Evolutionary conservation across 2,113 vertebrate genomes (phyloP), one percentile per base, ranked within the genome.

Genomic region (Lates calcarifer): DNA sequence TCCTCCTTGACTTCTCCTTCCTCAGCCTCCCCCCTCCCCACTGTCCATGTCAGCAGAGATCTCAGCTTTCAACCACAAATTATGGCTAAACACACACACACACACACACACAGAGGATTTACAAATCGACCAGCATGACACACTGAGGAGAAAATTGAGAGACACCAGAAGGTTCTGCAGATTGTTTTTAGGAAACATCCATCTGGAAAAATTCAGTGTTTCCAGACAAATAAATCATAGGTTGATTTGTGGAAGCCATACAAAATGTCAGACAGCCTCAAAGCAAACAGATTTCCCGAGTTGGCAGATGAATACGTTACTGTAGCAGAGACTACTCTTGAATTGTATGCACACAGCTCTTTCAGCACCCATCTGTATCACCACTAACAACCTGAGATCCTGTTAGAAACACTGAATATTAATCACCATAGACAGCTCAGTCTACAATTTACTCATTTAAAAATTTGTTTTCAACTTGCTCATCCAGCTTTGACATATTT

Each of bases 11-110:
- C 69, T 47, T 73, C 79, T 65, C 58, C 65, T 74, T 61, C 63
- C 67, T 55, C 74, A 61, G 55, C 58, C 24, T 22, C 24, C 24
- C 57, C 77, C 17, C 11, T 57, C 39, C 47, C 28, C 45, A 45
- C 64, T 22, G 13, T 29, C 74, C 49, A 77, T 74, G 71, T 88
- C 85, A 86, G 81, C 86, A 90, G 63, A 77, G 62, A 86, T 84
- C 83, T 90, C 90, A 62, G 87, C 72, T 89, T 89, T 87, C 83
- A 81, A 78, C 56, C 72, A 80, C 79, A 83, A 75, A 67, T 83
- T 31, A 84, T 63, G 11, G 57, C 35, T 29, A 31, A 28, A 22
- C 35, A 41, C 75, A 49, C 65, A 28, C 62, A 53, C 37, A 47
- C 39, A 17, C 67, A 26, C 47, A 63, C 58, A 33, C 41, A 51